Conservation (phyloP, 2,888 invertebrate species). For the Tetranychus truncatus region DNA sequence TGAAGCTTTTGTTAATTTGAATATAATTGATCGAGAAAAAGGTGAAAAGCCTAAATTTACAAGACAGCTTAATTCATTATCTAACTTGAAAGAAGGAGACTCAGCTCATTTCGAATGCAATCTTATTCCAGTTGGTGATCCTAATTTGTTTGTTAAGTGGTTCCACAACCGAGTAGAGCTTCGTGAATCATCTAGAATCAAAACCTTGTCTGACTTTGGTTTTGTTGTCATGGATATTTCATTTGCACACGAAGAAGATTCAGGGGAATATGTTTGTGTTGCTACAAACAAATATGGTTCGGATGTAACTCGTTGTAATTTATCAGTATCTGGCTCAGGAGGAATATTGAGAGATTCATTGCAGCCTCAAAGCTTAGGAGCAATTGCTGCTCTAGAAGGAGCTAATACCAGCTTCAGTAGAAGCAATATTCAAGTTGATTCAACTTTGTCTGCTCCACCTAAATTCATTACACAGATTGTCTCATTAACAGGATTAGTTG, state of each 20-base stretch:
- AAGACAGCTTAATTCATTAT: not conserved
- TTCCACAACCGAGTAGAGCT: conserved; percentile 79
- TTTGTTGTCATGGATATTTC: conserved; percentile 85
- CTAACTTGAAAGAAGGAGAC: conserved; percentile 51
- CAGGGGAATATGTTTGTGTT: conserved; percentile 68
- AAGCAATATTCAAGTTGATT: not conserved
- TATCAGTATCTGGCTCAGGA: conserved; percentile 12
- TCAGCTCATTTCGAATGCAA: conserved; percentile 84
- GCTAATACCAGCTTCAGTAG: not conserved
- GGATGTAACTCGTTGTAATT: conserved; percentile 52
- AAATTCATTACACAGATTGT: conserved; percentile 6
- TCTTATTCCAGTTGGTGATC: conserved; percentile 79
- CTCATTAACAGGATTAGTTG: conserved; percentile 42
- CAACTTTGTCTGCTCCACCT: not conserved
- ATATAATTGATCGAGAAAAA: conserved; percentile 3
- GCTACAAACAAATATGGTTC: conserved; percentile 72
- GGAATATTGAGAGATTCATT: conserved; percentile 48
- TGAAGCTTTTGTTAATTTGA: conserved; percentile 15
- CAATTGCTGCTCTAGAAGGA: conserved; percentile 64
- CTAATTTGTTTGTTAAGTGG: conserved; percentile 52
- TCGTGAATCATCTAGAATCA: conserved; percentile 75
- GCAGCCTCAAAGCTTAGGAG: conserved; percentile 74
- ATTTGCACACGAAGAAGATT: conserved; percentile 70
- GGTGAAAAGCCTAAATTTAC: conserved; percentile 33
- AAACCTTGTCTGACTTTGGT: conserved; percentile 81